phyloP scores from a whole-genome alignment of 2,113 vertebrate species.

The Struthio camelus region DNA sequence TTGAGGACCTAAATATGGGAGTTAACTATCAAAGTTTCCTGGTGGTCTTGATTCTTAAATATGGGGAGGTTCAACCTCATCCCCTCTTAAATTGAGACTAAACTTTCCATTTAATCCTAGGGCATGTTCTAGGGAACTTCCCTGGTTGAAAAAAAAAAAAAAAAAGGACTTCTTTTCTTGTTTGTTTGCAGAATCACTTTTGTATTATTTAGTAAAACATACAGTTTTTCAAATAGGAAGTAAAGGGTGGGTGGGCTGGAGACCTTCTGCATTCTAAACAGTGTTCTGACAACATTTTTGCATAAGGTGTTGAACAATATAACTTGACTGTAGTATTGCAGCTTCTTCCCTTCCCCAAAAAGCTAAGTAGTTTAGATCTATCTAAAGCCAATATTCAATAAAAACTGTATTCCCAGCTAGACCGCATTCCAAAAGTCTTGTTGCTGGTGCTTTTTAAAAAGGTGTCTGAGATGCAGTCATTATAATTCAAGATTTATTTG shows the following conservation, averaged over 20 bases:
- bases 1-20: not conserved
- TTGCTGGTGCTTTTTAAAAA: not conserved
- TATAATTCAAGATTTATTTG: not conserved
- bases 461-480: not conserved
- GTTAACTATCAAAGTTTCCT: not conserved
- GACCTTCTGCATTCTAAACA: not conserved
- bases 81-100: not conserved
- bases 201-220: not conserved
- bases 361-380: not conserved
- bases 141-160: not conserved
- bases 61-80: not conserved
- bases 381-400: not conserved
- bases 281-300: not conserved
- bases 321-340: not conserved
- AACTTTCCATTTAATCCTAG: not conserved
- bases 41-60: not conserved
- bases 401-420: not conserved
- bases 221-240: not conserved
- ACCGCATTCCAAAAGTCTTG: not conserved
- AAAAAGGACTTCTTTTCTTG: not conserved
- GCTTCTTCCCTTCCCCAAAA: not conserved
- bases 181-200: not conserved
- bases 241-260: not conserved
- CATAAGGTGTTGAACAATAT: not conserved
- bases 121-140: not conserved